Conservation (phyloP, 1,140 invertebrate species). For the Hyles vespertilio region DNA sequence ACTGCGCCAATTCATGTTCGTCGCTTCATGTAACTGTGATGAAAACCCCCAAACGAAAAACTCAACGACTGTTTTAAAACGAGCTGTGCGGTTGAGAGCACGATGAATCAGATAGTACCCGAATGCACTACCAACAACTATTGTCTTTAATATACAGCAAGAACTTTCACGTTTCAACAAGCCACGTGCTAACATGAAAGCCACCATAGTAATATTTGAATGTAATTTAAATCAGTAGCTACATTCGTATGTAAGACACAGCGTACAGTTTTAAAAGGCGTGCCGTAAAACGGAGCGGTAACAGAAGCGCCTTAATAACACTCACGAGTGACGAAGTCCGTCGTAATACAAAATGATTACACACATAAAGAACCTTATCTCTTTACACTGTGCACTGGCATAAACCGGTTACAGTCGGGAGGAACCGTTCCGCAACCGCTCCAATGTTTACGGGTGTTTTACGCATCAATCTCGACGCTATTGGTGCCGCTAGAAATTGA, state of each 20-base stretch:
- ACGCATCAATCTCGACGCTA: conserved; percentile 61
- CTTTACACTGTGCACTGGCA: conserved; percentile 63
- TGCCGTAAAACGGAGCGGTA: conserved; percentile 30
- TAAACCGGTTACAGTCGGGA: conserved; percentile 66
- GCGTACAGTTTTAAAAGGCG: too few relatives aligned
- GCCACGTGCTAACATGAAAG: too few relatives aligned
- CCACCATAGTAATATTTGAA: too few relatives aligned
- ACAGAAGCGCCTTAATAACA: conserved; percentile 61
- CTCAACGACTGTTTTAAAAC: conserved; percentile 10
- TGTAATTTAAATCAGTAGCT: too few relatives aligned
- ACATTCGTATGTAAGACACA: too few relatives aligned
- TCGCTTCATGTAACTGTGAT: conserved; percentile 23
- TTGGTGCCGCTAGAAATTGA: conserved; percentile 61
- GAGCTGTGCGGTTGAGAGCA: too few relatives aligned
- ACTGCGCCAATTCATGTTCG: conserved; percentile 49
- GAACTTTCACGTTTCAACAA: too few relatives aligned
- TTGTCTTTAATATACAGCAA: too few relatives aligned
- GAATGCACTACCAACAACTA: too few relatives aligned
- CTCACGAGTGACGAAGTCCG: conserved; percentile 58
- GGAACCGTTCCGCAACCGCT: conserved; percentile 62
- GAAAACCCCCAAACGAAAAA: conserved; percentile 35
- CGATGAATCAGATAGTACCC: too few relatives aligned
- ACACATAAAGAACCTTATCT: conserved; percentile 73
- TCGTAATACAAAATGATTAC: conserved; percentile 71
- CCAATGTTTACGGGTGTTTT: conserved; percentile 70